Evolutionary conservation across 2,113 vertebrate genomes (phyloP).

Genomic region (Mormyrus lacerda): DNA sequence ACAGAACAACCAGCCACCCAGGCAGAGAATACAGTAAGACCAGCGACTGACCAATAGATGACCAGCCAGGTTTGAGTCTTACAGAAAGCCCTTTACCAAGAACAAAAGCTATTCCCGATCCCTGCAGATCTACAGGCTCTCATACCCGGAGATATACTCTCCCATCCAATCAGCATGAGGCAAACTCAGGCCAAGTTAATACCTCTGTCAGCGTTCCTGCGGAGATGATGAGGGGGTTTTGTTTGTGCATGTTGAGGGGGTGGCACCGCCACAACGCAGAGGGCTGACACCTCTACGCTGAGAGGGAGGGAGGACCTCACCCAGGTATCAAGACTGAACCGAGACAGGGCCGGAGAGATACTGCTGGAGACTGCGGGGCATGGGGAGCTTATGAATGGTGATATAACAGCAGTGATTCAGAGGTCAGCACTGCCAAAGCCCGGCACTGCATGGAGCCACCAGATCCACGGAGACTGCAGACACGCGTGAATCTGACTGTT

Average conservation of each 20-base stretch:
- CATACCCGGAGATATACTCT: neutral
- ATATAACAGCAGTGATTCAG: constrained; percentile 51
- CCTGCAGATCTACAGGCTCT: neutral
- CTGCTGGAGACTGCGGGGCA: neutral
- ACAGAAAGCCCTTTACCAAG: neutral
- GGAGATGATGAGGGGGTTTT: neutral
- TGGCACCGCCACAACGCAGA: constrained; percentile 5
- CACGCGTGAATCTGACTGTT: neutral
- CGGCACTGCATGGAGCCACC: constrained; percentile 2
- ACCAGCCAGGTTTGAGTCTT: neutral
- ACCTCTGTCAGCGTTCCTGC: neutral
- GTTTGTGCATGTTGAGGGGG: neutral
- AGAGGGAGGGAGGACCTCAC: constrained; percentile 38
- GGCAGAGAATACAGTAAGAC: neutral
- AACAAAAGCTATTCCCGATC: neutral
- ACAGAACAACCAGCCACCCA: neutral
- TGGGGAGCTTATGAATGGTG: constrained; percentile 30
- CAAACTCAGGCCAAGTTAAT: neutral
- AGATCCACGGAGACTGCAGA: neutral
- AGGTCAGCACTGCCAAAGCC: constrained; percentile 21
- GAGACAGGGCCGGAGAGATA: constrained; percentile 41
- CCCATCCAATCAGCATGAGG: neutral
- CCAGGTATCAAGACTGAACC: constrained; percentile 55
- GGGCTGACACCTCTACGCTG: neutral
- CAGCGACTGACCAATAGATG: neutral